Conservation (phyloP, 2,113 vertebrate species). For the Mustelus asterias region DNA sequence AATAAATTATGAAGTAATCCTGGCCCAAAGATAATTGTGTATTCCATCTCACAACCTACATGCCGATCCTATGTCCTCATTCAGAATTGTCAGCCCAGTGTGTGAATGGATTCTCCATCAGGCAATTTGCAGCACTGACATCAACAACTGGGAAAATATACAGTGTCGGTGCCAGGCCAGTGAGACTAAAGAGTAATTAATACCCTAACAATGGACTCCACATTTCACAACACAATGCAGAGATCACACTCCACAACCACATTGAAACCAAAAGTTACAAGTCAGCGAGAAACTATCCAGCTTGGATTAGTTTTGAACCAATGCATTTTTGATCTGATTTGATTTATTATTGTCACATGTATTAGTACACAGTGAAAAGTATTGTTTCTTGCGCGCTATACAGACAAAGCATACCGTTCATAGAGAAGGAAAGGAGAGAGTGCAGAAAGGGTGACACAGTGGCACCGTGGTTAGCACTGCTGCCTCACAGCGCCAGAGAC, state of each 20-base stretch:
- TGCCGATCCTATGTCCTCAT: background rate
- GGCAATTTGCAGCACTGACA: background rate
- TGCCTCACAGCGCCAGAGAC: too few species aligned
- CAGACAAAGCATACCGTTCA: too few species aligned
- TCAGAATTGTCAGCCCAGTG: slow-evolving; percentile 2
- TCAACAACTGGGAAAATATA: background rate
- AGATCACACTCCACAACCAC: background rate
- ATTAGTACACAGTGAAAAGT: too few species aligned
- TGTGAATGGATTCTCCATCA: background rate
- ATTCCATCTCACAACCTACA: background rate
- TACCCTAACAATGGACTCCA: background rate
- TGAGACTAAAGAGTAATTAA: background rate
- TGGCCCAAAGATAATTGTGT: background rate
- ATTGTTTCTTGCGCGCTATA: too few species aligned
- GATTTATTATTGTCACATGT: too few species aligned
- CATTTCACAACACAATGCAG: background rate
- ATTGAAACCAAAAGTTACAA: background rate
- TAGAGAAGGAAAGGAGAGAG: too few species aligned
- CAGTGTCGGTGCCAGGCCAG: background rate
- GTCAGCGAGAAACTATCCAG: background rate
- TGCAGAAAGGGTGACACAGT: too few species aligned
- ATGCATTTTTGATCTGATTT: background rate
- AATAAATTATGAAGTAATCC: background rate
- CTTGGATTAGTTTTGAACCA: background rate
- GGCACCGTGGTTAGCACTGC: too few species aligned